Percentiles rank a stretch among this genome's conserved stretches.
Evolutionary conservation across 2,888 invertebrate genomes (phyloP).

Genomic region (Drosophila hawaiiensis): DNA sequence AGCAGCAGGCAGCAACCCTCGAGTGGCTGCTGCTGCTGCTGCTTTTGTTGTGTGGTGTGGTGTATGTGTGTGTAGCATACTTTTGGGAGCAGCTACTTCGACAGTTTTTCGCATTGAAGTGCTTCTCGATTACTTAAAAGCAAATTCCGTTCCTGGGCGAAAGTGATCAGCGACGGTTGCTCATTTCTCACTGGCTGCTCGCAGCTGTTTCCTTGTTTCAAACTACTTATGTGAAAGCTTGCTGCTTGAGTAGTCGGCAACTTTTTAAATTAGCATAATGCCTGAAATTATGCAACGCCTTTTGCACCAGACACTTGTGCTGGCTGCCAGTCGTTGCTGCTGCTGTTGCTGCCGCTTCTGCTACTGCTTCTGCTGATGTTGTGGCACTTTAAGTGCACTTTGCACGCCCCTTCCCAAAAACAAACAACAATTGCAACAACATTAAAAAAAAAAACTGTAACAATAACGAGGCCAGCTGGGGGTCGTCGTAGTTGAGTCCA

Average conservation of each 20-base stretch:
- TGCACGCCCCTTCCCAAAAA: conserved; percentile 39
- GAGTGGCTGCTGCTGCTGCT: conserved; percentile 17
- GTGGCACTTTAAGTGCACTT: conserved; percentile 73
- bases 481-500: conserved; percentile 2
- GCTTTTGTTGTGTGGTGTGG: conserved; percentile 36
- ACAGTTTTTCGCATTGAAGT: conserved; percentile 72
- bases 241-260: conserved; percentile 63
- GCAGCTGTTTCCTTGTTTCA: conserved; percentile 56
- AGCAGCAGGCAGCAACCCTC: conserved; percentile 16
- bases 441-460: background rate
- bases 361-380: conserved; percentile 18
- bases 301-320: conserved; percentile 52
- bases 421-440: conserved; percentile 53
- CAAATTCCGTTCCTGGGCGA: conserved; percentile 71
- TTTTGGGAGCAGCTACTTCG: conserved; percentile 51
- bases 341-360: background rate
- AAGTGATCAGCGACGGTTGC: conserved; percentile 65
- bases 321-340: conserved; percentile 21
- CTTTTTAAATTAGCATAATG: conserved; percentile 79
- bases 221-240: conserved; percentile 61
- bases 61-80: conserved; percentile 40
- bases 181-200: conserved; percentile 28
- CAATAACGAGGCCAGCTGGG: conserved; percentile 22
- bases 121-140: conserved; percentile 83
- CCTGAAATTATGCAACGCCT: conserved; percentile 77